Percentiles rank a stretch among this genome's conserved stretches.
phyloP scores from a whole-genome alignment of 2,113 vertebrate genomes.

The Erinaceus europaeus region DNA sequence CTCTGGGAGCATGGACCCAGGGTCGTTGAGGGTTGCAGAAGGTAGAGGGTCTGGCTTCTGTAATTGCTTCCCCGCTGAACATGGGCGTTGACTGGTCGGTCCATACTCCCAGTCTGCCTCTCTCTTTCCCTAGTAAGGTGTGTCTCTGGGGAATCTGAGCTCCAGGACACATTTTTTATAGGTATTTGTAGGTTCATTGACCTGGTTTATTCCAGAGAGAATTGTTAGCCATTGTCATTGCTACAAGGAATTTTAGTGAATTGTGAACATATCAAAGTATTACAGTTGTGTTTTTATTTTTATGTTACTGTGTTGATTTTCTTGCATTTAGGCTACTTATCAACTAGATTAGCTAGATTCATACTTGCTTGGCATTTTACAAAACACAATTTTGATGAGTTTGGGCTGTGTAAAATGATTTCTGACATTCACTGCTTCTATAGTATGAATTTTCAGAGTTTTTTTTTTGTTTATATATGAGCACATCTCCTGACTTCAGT shows the following conservation, averaged over 20 bases:
- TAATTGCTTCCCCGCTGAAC: no score
- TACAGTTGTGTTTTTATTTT: constrained; percentile 28
- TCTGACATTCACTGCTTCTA: background rate
- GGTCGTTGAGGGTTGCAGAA: no score
- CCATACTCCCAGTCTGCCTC: no score
- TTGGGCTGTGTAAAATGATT: constrained; percentile 8
- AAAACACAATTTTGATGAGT: background rate
- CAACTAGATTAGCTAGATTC: background rate
- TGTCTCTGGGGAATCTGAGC: no score
- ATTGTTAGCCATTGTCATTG: background rate
- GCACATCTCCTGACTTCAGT: background rate
- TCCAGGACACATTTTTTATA: no score
- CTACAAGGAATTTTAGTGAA: background rate
- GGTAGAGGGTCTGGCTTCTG: no score
- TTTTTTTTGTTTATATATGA: constrained; percentile 24
- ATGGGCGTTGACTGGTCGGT: no score
- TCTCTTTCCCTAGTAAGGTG: no score
- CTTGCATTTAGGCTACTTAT: constrained; percentile 21
- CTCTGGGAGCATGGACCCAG: no score
- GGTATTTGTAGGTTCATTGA: constrained; percentile 7
- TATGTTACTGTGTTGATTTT: constrained; percentile 7
- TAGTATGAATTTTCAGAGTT: background rate
- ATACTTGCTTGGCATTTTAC: background rate
- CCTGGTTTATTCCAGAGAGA: background rate
- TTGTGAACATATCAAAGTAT: background rate